These are phyloP conservation scores for Sturmia bella DNA, from an alignment of 2,888 invertebrate genomes.

Conservation along the genomic window DNA sequence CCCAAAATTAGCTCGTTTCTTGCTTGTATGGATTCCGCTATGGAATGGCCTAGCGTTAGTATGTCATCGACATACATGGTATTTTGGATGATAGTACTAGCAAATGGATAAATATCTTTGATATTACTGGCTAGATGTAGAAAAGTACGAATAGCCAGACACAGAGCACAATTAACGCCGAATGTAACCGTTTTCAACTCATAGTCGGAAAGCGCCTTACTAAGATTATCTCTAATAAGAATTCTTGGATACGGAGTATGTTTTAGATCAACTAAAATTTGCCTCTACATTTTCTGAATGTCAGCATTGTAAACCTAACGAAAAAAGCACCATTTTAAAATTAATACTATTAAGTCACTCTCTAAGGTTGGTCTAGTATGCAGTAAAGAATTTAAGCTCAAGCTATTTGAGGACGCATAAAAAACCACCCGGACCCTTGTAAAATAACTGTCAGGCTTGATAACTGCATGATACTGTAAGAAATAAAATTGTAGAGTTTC, in stretches of 20 bases:
- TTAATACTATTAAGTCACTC: background rate
- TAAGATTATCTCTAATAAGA: background rate
- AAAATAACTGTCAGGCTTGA: background rate
- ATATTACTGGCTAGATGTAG: constrained; percentile 5
- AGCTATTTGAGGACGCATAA: background rate
- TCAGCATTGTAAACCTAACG: background rate
- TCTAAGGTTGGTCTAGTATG: background rate
- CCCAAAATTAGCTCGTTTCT: background rate
- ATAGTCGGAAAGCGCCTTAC: background rate
- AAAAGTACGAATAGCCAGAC: constrained; percentile 14
- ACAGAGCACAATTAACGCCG: constrained; percentile 13
- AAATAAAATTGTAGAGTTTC: background rate
- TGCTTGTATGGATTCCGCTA: background rate
- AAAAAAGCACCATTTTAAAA: background rate
- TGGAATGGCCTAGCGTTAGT: background rate
- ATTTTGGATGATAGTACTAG: background rate
- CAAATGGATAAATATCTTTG: background rate
- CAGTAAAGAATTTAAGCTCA: background rate
- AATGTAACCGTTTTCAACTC: constrained; percentile 17
- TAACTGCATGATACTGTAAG: background rate
- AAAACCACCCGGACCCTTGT: background rate
- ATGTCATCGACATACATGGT: constrained; percentile 1
- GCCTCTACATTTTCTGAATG: background rate
- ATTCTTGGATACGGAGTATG: background rate
- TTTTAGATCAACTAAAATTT: background rate